Evolutionary conservation across 2,888 invertebrate genomes (phyloP).

Genomic region (Nomada goodeniana): DNA sequence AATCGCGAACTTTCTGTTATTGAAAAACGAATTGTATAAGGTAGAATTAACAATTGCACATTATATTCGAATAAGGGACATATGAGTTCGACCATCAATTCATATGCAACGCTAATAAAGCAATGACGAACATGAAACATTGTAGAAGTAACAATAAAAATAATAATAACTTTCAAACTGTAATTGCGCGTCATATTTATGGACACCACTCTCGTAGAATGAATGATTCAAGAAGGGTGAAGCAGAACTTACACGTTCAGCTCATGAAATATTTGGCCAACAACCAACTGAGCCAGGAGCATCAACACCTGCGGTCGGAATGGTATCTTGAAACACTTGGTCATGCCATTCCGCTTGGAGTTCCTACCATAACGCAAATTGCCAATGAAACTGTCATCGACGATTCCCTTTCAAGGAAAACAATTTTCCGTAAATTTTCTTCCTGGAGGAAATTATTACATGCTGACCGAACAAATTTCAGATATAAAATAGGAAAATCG

Average conservation of each 20-base stretch:
- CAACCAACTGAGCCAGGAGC: conserved; percentile 71
- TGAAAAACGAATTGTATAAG: no score
- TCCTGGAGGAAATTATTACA: background rate
- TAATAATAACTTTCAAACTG: conserved; percentile 34
- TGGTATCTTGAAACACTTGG: conserved; percentile 50
- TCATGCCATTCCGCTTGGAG: conserved; percentile 3
- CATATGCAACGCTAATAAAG: no score
- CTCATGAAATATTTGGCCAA: conserved; percentile 79
- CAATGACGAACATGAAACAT: background rate
- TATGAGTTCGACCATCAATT: no score
- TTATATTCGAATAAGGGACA: no score
- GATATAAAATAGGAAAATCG: background rate
- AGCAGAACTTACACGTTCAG: conserved; percentile 54
- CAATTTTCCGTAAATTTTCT: background rate
- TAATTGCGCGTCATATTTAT: conserved; percentile 53
- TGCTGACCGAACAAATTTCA: background rate
- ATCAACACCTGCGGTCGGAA: conserved; percentile 77
- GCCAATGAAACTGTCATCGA: conserved; percentile 16
- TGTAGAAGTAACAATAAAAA: background rate
- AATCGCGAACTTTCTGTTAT: no score
- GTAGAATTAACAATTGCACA: no score
- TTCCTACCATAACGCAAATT: conserved; percentile 20
- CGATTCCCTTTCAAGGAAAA: background rate
- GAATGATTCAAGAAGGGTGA: conserved; percentile 63
- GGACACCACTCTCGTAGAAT: conserved; percentile 52